Evolutionary conservation across 2,888 invertebrate species (phyloP).

Genomic region (Trichogramma dendrolimi): DNA sequence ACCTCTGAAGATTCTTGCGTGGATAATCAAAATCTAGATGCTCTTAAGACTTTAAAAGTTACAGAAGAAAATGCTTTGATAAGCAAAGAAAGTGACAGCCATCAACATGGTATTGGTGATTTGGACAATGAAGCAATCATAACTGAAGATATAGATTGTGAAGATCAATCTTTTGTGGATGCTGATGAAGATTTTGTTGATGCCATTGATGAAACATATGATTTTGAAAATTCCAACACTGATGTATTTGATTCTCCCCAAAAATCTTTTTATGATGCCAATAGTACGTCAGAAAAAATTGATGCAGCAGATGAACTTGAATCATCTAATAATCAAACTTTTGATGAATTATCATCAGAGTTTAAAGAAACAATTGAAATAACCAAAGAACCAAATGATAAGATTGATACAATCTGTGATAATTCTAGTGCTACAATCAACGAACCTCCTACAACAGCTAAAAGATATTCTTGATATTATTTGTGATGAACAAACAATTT

Average conservation of each 20-base stretch:
- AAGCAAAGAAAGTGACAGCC: too few species aligned
- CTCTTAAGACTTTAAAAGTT: too few species aligned
- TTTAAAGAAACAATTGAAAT: conserved; percentile 7
- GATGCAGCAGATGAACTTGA: too few species aligned
- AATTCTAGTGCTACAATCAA: conserved; percentile 18
- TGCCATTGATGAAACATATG: neutral
- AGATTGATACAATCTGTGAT: conserved; percentile 20
- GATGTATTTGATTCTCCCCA: neutral
- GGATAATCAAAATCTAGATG: too few species aligned
- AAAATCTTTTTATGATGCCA: too few species aligned
- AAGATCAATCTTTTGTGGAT: neutral
- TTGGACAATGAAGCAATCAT: too few species aligned
- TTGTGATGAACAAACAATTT: neutral
- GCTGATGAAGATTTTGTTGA: neutral
- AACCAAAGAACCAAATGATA: conserved; percentile 23
- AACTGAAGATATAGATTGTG: too few species aligned
- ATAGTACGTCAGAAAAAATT: too few species aligned
- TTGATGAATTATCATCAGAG: conserved; percentile 1
- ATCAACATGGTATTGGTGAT: too few species aligned
- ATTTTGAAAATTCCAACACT: neutral
- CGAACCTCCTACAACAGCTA: conserved; percentile 5
- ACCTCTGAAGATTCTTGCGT: too few species aligned
- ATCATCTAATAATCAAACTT: neutral
- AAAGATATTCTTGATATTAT: neutral
- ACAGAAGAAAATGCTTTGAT: too few species aligned